Evolutionary conservation across 2,888 invertebrate genomes (phyloP).

Genomic region (Hypena proboscidalis): DNA sequence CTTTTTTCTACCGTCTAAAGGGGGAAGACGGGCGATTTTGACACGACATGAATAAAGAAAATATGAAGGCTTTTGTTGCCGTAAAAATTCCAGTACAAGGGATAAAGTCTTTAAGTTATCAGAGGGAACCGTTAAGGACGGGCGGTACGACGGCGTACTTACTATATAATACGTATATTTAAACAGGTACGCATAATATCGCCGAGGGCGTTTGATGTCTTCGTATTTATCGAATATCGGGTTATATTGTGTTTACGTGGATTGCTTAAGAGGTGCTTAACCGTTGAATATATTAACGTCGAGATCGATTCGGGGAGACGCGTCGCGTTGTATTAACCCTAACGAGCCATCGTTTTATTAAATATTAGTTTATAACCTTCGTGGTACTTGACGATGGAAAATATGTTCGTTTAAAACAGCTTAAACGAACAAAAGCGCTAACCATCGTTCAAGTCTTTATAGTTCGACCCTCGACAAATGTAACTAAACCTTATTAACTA

Average conservation of each 20-base stretch:
- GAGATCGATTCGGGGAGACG: constrained; percentile 47
- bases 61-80: constrained; percentile 84
- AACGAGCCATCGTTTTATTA: constrained; percentile 32
- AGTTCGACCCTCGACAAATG: constrained; percentile 68
- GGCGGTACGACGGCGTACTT: constrained; percentile 31
- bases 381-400: constrained; percentile 25
- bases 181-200: constrained; percentile 33
- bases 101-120: constrained; percentile 85
- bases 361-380: constrained; percentile 26
- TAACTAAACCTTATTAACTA: constrained; percentile 66
- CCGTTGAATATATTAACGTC: constrained; percentile 76
- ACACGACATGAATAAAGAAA: constrained; percentile 84
- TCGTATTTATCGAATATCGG: constrained; percentile 64
- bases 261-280: constrained; percentile 72
- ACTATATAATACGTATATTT: constrained; percentile 21
- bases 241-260: constrained; percentile 62
- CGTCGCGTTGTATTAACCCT: constrained; percentile 57
- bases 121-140: constrained; percentile 67
- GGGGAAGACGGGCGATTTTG: constrained; percentile 75
- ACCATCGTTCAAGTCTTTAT: constrained; percentile 59
- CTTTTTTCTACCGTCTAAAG: constrained; percentile 68
- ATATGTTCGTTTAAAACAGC: constrained; percentile 35
- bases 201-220: constrained; percentile 50
- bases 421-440: constrained; percentile 39
- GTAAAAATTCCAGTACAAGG: constrained; percentile 84